These are phyloP conservation scores for Sebastes hubbsi DNA, from an alignment of 2,797 vertebrate species.

Conservation along the genomic window DNA sequence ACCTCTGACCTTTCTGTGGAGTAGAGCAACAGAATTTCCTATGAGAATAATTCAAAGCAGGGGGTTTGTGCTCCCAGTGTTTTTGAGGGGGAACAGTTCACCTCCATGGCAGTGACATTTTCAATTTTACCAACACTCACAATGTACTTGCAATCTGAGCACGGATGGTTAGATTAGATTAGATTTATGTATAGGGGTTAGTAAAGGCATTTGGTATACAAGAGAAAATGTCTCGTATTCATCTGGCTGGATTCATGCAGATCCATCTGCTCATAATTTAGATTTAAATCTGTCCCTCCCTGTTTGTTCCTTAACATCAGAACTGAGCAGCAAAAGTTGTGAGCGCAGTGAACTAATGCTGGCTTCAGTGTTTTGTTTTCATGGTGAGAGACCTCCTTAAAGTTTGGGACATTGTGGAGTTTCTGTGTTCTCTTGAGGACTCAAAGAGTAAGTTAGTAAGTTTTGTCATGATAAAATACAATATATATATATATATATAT, in stretches of 20 bases:
- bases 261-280: constrained; percentile 30
- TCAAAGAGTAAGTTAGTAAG: not conserved
- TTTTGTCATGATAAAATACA: not conserved
- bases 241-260: not conserved
- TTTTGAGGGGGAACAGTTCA: constrained; percentile 26
- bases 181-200: not conserved
- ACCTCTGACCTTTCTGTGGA: constrained; percentile 30
- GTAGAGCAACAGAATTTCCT: not conserved
- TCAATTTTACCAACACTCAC: not conserved
- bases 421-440: constrained; percentile 3
- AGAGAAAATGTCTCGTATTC: too few relatives aligned
- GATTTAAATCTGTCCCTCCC: not conserved
- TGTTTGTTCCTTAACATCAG: constrained; percentile 22
- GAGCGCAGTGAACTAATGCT: not conserved
- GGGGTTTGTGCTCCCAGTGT: not conserved
- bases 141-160: not conserved
- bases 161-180: not conserved
- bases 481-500: not conserved
- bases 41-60: not conserved
- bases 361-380: constrained; percentile 1
- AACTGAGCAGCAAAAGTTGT: not conserved
- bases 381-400: not conserved
- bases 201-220: not conserved
- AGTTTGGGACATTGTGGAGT: not conserved
- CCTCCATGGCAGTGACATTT: not conserved